phyloP scores from a whole-genome alignment of 2,888 invertebrate genomes.

The Nomada ruficornis region DNA sequence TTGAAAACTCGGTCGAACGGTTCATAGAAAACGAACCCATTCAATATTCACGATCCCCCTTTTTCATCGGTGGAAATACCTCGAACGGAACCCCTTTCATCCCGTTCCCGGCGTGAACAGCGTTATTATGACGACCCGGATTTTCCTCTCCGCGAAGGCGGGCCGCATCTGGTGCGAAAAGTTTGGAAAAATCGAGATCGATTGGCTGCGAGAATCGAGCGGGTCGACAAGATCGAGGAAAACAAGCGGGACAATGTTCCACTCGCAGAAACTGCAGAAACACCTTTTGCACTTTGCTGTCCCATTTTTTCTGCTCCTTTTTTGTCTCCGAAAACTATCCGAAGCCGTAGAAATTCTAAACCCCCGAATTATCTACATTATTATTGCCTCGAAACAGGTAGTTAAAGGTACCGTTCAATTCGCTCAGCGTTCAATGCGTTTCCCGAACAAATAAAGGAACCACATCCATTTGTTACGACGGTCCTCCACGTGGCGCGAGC shows the following conservation, averaged over 20 bases:
- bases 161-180: conserved; percentile 39
- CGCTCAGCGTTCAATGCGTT: conserved; percentile 6
- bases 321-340: background rate
- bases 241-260: background rate
- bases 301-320: background rate
- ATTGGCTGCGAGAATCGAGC: conserved; percentile 20
- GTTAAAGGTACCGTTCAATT: background rate
- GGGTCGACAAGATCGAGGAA: no score
- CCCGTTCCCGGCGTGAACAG: conserved; percentile 49
- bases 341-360: background rate
- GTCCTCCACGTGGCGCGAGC: conserved; percentile 5
- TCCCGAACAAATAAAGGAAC: conserved; percentile 13
- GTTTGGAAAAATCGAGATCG: background rate
- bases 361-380: background rate
- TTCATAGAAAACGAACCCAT: conserved; percentile 69
- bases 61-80: conserved; percentile 50
- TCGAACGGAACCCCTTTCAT: conserved; percentile 61
- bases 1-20: conserved; percentile 58
- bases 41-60: conserved; percentile 77
- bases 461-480: background rate
- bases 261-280: no score
- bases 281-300: no score
- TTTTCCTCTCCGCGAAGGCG: conserved; percentile 37
- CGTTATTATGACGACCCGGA: conserved; percentile 42
- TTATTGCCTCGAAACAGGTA: background rate